Base-by-base conservation (phyloP, 2,888 invertebrate genomes). In the Urechis unicinctus region DNA sequence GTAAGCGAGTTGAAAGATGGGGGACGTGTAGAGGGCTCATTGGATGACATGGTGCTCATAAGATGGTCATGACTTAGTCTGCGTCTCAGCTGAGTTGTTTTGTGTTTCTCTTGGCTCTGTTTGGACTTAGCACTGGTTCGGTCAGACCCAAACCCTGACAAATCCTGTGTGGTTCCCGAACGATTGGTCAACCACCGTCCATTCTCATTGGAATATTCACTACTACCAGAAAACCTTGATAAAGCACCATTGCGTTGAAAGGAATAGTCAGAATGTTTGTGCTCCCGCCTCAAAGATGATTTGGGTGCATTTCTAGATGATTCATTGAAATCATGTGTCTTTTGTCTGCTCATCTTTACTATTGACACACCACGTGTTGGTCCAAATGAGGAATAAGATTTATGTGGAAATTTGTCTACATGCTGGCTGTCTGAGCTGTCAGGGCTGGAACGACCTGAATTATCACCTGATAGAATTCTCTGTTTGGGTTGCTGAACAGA, bases 201-300 rank as follows among this genome's bases (percentile, higher is more conserved):
- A 36, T 36, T 36, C 36, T 36, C 36, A 13, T 9, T 36, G 9
- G 43, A 22, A 25, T 43, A 43, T 28, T 68, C 68, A 52, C 64
- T 65, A 6, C 64, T 63, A 5, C 63, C 61, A 28, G 69, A 69
- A 50, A 62, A 65, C 51, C 67, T 68, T n/a, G 70, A 70, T 50
- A 70, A 61, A 49, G 65, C 72, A 64, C 70, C 70, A n/a, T n/a
- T n/a, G n/a, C n/a, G n/a, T n/a, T n/a, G n/a, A n/a, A n/a, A n/a
- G n/a, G n/a, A n/a, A n/a, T n/a, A n/a, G 56, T 72, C 72, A 2
- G 66, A 55, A 42, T 55, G 45, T 28, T 49, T 47, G 26, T 31
- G n/a, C 4, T n/a, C n/a, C 21, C 48, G 26, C 24, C 24, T 5
- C 26, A 21, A 13, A 31, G 5, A 22, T 28, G n/a, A 4, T 22